A percentile compares a stretch with the other conserved stretches of the same genome.
Evolutionary conservation across 1,140 invertebrate genomes (phyloP).

Genomic region (Pectinophora gossypiella): DNA sequence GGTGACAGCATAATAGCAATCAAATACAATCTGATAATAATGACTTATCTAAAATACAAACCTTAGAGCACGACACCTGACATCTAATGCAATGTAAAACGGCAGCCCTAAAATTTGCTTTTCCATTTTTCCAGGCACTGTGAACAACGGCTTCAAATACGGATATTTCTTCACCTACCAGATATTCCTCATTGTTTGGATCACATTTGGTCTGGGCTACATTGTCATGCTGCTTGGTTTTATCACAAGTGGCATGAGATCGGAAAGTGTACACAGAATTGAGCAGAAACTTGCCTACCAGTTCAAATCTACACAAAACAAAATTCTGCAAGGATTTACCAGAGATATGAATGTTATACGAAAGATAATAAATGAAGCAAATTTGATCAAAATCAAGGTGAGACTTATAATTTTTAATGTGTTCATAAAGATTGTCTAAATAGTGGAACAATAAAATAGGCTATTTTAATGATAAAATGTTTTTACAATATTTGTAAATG

Average conservation of each 20-base stretch:
- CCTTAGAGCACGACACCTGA: no score
- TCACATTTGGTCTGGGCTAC: slow-evolving; percentile 93
- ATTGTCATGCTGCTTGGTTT: slow-evolving; percentile 94
- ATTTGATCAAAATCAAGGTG: slow-evolving; percentile 87
- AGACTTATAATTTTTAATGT: slow-evolving; percentile 23
- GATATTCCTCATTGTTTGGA: slow-evolving; percentile 87
- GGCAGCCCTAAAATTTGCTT: not conserved
- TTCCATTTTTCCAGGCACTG: slow-evolving; percentile 60
- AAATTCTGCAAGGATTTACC: slow-evolving; percentile 86
- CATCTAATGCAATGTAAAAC: no score
- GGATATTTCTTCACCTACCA: slow-evolving; percentile 82
- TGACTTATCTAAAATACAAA: no score
- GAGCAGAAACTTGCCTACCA: slow-evolving; percentile 86
- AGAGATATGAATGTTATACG: slow-evolving; percentile 84
- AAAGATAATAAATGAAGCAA: slow-evolving; percentile 85
- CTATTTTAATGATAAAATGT: no score
- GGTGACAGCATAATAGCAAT: no score
- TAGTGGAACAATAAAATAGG: no score
- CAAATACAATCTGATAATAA: no score
- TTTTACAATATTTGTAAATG: no score
- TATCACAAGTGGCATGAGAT: slow-evolving; percentile 81
- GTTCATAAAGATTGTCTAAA: slow-evolving; percentile 9
- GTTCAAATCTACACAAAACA: slow-evolving; percentile 85
- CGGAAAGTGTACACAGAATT: slow-evolving; percentile 83
- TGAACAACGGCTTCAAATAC: slow-evolving; percentile 75